phyloP scores from a whole-genome alignment of 2,797 vertebrate genomes.

The Chrysocyon brachyurus region DNA sequence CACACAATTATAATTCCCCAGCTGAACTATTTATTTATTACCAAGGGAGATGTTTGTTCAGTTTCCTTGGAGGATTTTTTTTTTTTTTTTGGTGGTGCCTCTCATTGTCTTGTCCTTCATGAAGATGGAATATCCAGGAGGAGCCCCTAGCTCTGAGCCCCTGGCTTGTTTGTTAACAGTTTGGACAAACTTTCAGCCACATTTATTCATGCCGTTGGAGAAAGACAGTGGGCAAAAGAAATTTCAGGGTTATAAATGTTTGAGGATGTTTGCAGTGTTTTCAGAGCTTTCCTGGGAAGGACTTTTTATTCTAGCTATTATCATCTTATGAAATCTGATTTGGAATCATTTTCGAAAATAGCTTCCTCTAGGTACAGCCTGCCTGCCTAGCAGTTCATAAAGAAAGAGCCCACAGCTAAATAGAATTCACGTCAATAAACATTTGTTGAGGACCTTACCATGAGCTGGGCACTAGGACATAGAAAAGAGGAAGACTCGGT shows the following conservation, averaged over 20 bases:
- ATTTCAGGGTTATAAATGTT: slow-evolving; percentile 68
- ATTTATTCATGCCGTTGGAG: slow-evolving; percentile 52
- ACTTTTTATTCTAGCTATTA: slow-evolving; percentile 77
- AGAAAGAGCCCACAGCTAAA: slow-evolving; percentile 35
- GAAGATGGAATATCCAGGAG: background rate
- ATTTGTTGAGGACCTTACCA: background rate
- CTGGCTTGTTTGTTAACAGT: background rate
- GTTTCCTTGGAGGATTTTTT: slow-evolving; percentile 78
- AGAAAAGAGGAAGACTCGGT: background rate
- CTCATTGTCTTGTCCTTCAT: slow-evolving; percentile 46
- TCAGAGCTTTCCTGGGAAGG: slow-evolving; percentile 61
- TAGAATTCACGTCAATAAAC: slow-evolving; percentile 39
- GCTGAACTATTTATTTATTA: slow-evolving; percentile 88
- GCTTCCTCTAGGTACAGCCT: slow-evolving; percentile 66
- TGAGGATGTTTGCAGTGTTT: slow-evolving; percentile 57
- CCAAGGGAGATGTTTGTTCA: slow-evolving; percentile 84
- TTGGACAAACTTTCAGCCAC: slow-evolving; percentile 64
- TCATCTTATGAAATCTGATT: slow-evolving; percentile 81
- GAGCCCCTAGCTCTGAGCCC: background rate
- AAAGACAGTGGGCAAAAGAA: slow-evolving; percentile 44
- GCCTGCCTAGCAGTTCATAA: slow-evolving; percentile 67
- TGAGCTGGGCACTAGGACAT: background rate
- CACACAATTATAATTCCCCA: slow-evolving; percentile 88
- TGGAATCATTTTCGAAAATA: slow-evolving; percentile 77
- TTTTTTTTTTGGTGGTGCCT: slow-evolving; percentile 60